phyloP scores from a whole-genome alignment of 1,140 invertebrate species.

The Scaptomyza graminum region DNA sequence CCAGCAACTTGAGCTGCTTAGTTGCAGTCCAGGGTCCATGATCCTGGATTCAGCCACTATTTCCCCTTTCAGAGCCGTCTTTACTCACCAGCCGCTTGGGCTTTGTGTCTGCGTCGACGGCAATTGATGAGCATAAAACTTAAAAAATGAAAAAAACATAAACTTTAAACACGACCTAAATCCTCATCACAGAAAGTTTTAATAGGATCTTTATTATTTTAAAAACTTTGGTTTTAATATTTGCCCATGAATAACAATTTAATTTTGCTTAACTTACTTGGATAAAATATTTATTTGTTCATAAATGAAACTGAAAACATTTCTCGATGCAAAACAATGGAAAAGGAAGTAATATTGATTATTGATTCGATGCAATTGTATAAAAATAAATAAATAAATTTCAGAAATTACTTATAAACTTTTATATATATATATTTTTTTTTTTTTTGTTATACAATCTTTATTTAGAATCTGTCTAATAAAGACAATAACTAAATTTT shows the following conservation, averaged over 20 bases:
- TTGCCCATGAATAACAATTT: neutral
- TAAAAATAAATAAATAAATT: too few species aligned
- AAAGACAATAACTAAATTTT: too few species aligned
- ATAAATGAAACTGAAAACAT: too few species aligned
- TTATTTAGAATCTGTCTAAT: too few species aligned
- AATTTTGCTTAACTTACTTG: too few species aligned
- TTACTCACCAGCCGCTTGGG: neutral
- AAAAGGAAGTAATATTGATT: too few species aligned
- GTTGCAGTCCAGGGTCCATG: constrained; percentile 39
- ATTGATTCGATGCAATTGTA: too few species aligned
- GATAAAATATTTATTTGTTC: too few species aligned
- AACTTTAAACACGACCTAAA: constrained; percentile 43
- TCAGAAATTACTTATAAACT: too few species aligned
- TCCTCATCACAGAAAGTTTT: constrained; percentile 14
- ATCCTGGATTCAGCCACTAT: constrained; percentile 16
- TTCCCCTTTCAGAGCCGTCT: neutral
- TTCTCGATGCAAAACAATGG: too few species aligned
- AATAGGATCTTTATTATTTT: neutral
- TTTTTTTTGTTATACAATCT: too few species aligned
- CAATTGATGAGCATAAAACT: constrained; percentile 51
- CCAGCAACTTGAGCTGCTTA: constrained; percentile 67
- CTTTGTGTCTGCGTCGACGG: constrained; percentile 1
- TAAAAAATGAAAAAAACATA: constrained; percentile 30
- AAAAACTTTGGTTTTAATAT: neutral
- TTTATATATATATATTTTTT: too few species aligned